phyloP scores from a whole-genome alignment of 1,140 invertebrate species.

The Platyura marginata region DNA sequence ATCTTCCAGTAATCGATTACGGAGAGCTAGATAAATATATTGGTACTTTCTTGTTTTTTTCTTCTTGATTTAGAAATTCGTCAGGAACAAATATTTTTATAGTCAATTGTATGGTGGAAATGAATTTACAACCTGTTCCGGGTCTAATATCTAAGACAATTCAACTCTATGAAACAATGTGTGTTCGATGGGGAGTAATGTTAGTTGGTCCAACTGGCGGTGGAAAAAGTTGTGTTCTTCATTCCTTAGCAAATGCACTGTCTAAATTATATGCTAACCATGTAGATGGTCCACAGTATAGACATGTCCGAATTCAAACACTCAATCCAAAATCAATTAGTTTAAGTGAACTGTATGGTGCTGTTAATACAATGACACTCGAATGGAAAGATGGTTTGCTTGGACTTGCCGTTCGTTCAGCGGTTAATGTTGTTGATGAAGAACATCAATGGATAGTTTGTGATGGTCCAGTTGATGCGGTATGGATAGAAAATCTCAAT shows the following conservation, averaged over 20 bases:
- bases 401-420: constrained; percentile 46
- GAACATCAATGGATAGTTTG: constrained; percentile 70
- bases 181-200: constrained; percentile 86
- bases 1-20: constrained; percentile 61
- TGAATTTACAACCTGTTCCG: constrained; percentile 36
- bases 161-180: constrained; percentile 80
- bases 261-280: constrained; percentile 34
- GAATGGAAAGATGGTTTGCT: constrained; percentile 83
- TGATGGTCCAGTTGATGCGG: constrained; percentile 84
- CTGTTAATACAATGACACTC: constrained; percentile 63
- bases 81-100: too few relatives aligned
- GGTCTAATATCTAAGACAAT: constrained; percentile 59
- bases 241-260: constrained; percentile 48
- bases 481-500: constrained; percentile 94
- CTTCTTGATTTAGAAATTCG: too few relatives aligned
- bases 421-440: constrained; percentile 39
- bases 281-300: constrained; percentile 33
- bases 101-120: constrained; percentile 28
- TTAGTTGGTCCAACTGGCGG: constrained; percentile 75
- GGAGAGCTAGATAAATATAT: constrained; percentile 44
- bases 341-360: constrained; percentile 76
- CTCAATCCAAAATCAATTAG: constrained; percentile 81
- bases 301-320: constrained; percentile 42
- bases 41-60: constrained; percentile 10
- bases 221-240: constrained; percentile 50